Conservation (phyloP, 2,888 invertebrate genomes). For the Eilema depressum region DNA sequence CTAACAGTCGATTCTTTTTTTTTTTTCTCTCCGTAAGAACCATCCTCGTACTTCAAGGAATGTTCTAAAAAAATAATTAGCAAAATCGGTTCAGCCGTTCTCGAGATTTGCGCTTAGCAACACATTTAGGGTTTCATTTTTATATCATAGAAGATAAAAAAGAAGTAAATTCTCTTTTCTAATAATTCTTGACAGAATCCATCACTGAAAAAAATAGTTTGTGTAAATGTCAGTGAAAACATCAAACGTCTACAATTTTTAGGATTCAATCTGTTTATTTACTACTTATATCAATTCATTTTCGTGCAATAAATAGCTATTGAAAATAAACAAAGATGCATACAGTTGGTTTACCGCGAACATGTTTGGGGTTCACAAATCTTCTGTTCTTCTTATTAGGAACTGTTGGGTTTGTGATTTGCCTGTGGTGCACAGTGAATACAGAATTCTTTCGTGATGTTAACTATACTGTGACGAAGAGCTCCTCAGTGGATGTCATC, state of each 20-base stretch:
- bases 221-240: slow-evolving; percentile 23
- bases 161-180: background rate
- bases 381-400: slow-evolving; percentile 70
- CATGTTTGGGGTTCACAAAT: slow-evolving; percentile 79
- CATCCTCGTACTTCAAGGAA: too few relatives aligned
- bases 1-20: too few relatives aligned
- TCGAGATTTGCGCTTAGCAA: too few relatives aligned
- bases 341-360: slow-evolving; percentile 72
- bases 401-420: slow-evolving; percentile 62
- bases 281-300: slow-evolving; percentile 18
- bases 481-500: slow-evolving; percentile 62
- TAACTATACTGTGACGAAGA: slow-evolving; percentile 76
- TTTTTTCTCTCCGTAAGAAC: too few relatives aligned
- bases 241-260: slow-evolving; percentile 35
- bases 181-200: slow-evolving; percentile 5
- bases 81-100: too few relatives aligned
- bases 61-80: too few relatives aligned
- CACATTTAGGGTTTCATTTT: too few relatives aligned
- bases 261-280: slow-evolving; percentile 32
- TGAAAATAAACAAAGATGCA: slow-evolving; percentile 65
- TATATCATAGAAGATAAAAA: too few relatives aligned
- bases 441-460: slow-evolving; percentile 77
- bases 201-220: slow-evolving; percentile 13
- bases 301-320: background rate
- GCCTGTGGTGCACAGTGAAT: slow-evolving; percentile 76